Evolutionary conservation across 1,140 invertebrate genomes (phyloP).

Genomic region (Cydia fagiglandana): DNA sequence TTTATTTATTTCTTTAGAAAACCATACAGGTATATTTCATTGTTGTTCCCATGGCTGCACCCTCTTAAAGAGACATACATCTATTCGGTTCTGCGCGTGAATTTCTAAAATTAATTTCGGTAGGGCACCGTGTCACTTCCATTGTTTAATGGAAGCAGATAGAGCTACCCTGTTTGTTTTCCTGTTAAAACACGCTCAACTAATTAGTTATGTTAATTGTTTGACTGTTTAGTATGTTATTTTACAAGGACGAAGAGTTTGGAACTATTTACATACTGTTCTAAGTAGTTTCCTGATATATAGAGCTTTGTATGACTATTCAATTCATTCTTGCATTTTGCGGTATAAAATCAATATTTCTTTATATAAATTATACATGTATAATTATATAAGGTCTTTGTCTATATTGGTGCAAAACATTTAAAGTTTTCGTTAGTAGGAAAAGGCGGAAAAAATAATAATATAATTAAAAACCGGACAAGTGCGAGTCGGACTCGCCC

Average conservation of each 20-base stretch:
- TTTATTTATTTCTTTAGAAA: no score
- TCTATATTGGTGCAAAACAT: no score
- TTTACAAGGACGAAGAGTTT: not conserved
- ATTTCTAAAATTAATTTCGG: conserved; percentile 3
- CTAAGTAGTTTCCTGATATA: not conserved
- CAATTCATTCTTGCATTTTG: no score
- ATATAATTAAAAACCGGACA: no score
- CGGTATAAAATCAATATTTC: no score
- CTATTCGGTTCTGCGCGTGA: not conserved
- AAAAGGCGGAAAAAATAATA: no score
- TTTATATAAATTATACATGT: not conserved
- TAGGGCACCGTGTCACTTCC: not conserved
- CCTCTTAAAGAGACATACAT: not conserved
- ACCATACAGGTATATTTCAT: no score
- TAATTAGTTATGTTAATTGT: conserved; percentile 19
- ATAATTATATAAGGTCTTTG: no score
- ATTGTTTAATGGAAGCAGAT: conserved; percentile 13
- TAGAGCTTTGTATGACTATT: no score
- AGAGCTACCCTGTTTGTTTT: conserved; percentile 1
- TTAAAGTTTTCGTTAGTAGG: no score
- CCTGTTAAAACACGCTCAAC: not conserved
- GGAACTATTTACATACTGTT: conserved; percentile 1
- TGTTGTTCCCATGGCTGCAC: no score
- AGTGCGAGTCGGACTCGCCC: no score
- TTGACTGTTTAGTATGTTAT: conserved; percentile 11